Evolutionary conservation across 2,113 vertebrate genomes (phyloP), one percentile per base, ranked within the genome.

Genomic region (Smithornis capensis): DNA sequence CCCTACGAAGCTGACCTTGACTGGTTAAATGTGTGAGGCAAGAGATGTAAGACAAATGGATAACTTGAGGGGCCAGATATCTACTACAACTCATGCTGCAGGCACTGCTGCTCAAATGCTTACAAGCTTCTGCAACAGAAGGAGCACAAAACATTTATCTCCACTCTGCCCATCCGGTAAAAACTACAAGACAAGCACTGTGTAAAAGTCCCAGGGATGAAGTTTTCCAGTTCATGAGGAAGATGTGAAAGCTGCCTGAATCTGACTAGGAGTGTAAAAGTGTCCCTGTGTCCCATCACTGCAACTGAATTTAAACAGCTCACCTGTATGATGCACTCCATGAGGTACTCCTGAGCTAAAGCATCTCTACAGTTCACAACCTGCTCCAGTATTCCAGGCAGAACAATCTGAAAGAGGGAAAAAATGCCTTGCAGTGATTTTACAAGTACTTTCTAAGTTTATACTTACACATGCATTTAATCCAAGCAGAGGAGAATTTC

Each of bases 301-400:
- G 47, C 19, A 88, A 56, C 0, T 22, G 56, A 91, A 86, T 44
- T 55, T 29, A 45, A 71, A 77, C 50, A 92, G 35, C 91, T 92
- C 97, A 99, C 99, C 99, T 99, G 99, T 97, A 99, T 99, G 89
- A 99, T 99, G 95, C 99, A 99, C 94, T 99, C 99, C 99, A 99
- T 99, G 70, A 99, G 99, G 97, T 99, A 99, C 94, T 99, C 99
- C 97, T 99, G 99, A 89, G 99, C 99, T 97, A 99, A 95, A 14
- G 99, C 98, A 98, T 99, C 99, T 97, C 99, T 98, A 88, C 99
- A 99, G 96, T 99, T 99, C 53, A 99, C 99, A 50, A 99, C 99
- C 94, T 99, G 99, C 89, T 99, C 99, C 98, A 99, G 95, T 85
- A 99, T 99, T 77, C 99, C 99, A 59, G 99, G 76, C 67, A 99